Evolutionary conservation across 2,113 vertebrate species (phyloP).

Genomic region (Muscicapa adusta): DNA sequence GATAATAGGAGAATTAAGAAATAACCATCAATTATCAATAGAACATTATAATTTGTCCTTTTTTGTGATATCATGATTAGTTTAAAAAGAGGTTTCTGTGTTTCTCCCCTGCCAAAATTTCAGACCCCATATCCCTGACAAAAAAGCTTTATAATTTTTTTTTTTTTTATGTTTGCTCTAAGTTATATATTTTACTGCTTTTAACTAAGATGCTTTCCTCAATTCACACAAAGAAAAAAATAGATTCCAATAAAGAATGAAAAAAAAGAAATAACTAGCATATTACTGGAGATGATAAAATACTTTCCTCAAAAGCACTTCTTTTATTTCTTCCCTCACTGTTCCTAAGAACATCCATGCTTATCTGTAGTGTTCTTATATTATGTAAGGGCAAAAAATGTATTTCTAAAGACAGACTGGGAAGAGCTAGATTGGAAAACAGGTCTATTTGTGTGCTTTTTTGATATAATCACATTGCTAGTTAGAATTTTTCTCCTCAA

Average conservation of each 20-base stretch:
- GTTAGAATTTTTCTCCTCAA: not conserved
- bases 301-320: not conserved
- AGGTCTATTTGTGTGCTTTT: not conserved
- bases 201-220: not conserved
- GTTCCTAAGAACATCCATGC: not conserved
- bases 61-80: slow-evolving; percentile 57
- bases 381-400: not conserved
- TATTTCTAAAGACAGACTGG: not conserved
- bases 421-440: slow-evolving; percentile 3
- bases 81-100: slow-evolving; percentile 53
- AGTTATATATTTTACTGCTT: not conserved
- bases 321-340: slow-evolving; percentile 3
- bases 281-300: not conserved
- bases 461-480: not conserved
- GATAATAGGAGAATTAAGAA: slow-evolving; percentile 67
- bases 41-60: slow-evolving; percentile 69
- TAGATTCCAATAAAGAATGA: not conserved
- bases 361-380: not conserved
- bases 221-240: not conserved
- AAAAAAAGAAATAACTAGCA: not conserved
- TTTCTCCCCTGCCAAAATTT: slow-evolving; percentile 64
- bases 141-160: not conserved
- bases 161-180: not conserved
- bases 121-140: slow-evolving; percentile 2
- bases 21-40: slow-evolving; percentile 72